Base-by-base conservation (phyloP, 2,113 vertebrate species). In the Cromileptes altivelis region DNA sequence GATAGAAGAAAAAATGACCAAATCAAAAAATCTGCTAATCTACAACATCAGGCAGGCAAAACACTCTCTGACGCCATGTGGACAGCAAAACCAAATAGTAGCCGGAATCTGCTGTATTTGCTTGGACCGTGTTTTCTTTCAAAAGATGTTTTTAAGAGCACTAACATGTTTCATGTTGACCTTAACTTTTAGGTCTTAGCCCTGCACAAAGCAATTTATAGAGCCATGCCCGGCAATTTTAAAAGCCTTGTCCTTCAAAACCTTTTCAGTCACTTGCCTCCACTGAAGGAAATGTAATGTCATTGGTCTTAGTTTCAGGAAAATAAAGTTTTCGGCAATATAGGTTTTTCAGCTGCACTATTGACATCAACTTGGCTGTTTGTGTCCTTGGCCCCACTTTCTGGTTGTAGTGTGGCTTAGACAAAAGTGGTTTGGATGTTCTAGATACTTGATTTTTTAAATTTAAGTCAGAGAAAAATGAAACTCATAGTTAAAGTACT, bases 281-380 rank as follows among this genome's bases (percentile, higher is more conserved):
- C 52, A 52, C 12, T 7, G 11, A 71, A 15, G 13, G 61, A 25
- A 40, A 69, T 0, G 2, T 52, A 61, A 50, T 68, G 63, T 80
- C 52, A 60, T 18, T 60, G 42, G 4, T 77, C 40, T 62, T 64
- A 14, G 21, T 58, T 65, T 73, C 3, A 45, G 23, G 56, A 78
- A 74, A 75, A 75, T 8, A 0, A 50, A 62, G 33, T 45, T 58
- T 77, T 40, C 2, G 1, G 7, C n/a, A 25, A 33, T 65, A 14
- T 33, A 4, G 13, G 5, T 27, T n/a, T 75, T 83, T 64, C 27
- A 71, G 68, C 5, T 72, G 10, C 37, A 67, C 19, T 58, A 3
- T 45, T 77, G 57, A 85, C 83, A 75, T 55, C 27, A 9, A 80
- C 60, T 69, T 68, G 30, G 33, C 52, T 60, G 14, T 64, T 69